Evolutionary conservation across 2,113 vertebrate species (phyloP).

Genomic region (Archocentrus centrarchus): DNA sequence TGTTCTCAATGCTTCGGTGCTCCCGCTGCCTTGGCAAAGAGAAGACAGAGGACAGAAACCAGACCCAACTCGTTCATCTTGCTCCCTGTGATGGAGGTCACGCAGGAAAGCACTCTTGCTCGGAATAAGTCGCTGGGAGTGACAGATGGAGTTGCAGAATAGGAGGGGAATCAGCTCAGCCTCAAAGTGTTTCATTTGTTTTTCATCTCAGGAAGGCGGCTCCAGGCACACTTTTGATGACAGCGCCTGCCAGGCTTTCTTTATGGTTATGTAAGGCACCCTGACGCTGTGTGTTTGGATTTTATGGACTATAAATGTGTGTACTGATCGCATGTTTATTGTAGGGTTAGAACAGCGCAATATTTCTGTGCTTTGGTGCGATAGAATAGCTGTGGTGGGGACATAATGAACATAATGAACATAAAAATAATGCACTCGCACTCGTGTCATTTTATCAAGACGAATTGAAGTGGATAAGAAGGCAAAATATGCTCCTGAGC

Average conservation of each 20-base stretch:
- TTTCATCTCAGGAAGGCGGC: constrained; percentile 65
- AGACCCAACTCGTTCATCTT: constrained; percentile 76
- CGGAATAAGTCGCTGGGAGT: constrained; percentile 69
- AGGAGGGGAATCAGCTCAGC: constrained; percentile 63
- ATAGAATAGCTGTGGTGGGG: neutral
- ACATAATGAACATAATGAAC: constrained; percentile 11
- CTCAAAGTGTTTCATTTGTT: constrained; percentile 76
- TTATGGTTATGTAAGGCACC: constrained; percentile 61
- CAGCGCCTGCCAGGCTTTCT: constrained; percentile 41
- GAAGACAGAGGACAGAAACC: constrained; percentile 75
- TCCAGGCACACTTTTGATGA: constrained; percentile 61
- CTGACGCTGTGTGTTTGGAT: constrained; percentile 31
- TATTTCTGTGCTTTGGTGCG: constrained; percentile 1
- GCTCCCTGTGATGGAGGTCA: constrained; percentile 70
- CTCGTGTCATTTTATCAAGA: constrained; percentile 8
- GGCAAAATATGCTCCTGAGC: neutral
- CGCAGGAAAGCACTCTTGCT: constrained; percentile 61
- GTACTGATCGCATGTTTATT: constrained; percentile 31
- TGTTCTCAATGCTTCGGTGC: constrained; percentile 73
- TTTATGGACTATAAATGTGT: constrained; percentile 39
- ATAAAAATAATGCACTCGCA: constrained; percentile 14
- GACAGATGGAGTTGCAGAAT: constrained; percentile 72
- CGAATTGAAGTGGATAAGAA: neutral
- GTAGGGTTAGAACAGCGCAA: neutral
- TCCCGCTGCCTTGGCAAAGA: constrained; percentile 62